Conservation (phyloP, 2,797 vertebrate genomes). For the Monodelphis domestica region DNA sequence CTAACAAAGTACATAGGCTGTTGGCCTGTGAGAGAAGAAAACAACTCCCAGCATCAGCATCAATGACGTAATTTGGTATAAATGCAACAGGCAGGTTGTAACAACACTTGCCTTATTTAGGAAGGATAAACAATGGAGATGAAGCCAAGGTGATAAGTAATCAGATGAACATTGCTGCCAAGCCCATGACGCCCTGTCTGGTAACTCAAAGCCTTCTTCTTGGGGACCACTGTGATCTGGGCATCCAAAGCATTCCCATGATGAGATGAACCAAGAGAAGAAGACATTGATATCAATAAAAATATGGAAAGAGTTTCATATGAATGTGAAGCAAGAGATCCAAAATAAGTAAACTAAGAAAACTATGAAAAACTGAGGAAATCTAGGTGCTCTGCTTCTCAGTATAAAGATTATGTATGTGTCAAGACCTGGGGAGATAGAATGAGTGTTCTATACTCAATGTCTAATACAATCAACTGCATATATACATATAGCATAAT, state of each 20-base stretch:
- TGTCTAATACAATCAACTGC: background rate
- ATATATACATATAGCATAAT: no score
- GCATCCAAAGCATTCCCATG: conserved; percentile 18
- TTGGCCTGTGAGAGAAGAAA: background rate
- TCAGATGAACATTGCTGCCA: background rate
- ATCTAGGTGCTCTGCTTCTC: background rate
- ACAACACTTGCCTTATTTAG: conserved; percentile 50
- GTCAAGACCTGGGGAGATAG: background rate
- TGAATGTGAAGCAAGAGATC: background rate
- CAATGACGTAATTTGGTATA: conserved; percentile 47
- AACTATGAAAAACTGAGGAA: background rate
- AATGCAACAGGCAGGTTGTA: conserved; percentile 15
- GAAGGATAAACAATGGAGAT: conserved; percentile 35
- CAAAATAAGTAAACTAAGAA: background rate
- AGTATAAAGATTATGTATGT: background rate
- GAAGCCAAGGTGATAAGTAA: conserved; percentile 30
- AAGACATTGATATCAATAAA: conserved; percentile 6
- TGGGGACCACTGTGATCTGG: conserved; percentile 36
- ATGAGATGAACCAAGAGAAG: conserved; percentile 8
- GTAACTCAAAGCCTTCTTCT: conserved; percentile 28
- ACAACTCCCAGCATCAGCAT: background rate
- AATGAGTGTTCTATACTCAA: background rate
- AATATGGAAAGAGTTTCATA: background rate
- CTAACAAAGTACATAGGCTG: background rate
- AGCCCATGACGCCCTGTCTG: conserved; percentile 35